Evolutionary conservation across 2,113 vertebrate species (phyloP).

Genomic region (Dicrurus megarhynchus): DNA sequence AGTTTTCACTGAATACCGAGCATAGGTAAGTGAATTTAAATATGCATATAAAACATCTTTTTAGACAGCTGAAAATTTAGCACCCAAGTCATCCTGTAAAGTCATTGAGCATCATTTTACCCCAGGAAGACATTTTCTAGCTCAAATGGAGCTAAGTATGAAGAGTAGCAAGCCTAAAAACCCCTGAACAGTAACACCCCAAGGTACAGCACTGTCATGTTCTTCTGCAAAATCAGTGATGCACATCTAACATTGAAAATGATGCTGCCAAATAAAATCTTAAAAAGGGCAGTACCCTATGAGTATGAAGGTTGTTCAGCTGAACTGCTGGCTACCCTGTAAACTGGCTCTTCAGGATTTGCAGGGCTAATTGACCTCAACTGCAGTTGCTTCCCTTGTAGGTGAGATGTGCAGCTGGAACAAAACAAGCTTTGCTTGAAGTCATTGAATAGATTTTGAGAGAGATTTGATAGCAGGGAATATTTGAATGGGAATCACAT

Average conservation of each 20-base stretch:
- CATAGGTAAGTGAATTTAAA: not conserved
- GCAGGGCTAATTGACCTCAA: not conserved
- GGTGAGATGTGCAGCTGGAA: not conserved
- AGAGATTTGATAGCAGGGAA: not conserved
- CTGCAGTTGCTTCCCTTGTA: not conserved
- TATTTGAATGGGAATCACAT: not conserved
- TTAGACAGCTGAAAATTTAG: not conserved
- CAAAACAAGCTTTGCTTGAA: not conserved
- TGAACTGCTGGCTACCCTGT: not conserved
- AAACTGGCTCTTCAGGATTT: not conserved
- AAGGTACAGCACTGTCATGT: not conserved
- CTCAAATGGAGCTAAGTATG: not conserved
- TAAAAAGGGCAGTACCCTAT: not conserved
- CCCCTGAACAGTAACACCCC: not conserved
- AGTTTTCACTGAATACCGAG: not conserved
- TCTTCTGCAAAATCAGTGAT: not conserved
- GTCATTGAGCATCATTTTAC: constrained; percentile 10
- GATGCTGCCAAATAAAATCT: not conserved
- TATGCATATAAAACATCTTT: not conserved
- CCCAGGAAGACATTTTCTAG: constrained; percentile 15
- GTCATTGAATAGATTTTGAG: not conserved
- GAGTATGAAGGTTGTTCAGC: not conserved
- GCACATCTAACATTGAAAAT: not conserved
- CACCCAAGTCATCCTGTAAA: constrained; percentile 46
- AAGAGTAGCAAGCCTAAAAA: not conserved